A percentile compares a stretch with the other conserved stretches of the same genome.
These are phyloP conservation scores for Ormyrus thymus DNA, from an alignment of 2,888 invertebrate species.

Conservation along the genomic window DNA sequence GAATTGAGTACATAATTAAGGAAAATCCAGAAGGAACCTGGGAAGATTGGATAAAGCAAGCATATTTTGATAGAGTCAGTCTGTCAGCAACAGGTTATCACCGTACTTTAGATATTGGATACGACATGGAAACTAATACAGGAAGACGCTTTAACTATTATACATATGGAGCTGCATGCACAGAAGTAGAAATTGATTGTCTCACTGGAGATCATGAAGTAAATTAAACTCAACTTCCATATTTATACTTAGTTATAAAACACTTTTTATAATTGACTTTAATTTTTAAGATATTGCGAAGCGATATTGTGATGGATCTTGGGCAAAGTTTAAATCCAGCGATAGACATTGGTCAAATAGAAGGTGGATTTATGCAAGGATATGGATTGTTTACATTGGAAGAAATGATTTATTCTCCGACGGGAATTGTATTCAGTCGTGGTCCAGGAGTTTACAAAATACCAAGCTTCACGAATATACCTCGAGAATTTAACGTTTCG, in stretches of 20 bases:
- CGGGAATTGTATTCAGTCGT: constrained; percentile 86
- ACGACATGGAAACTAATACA: constrained; percentile 82
- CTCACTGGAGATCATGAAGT: constrained; percentile 94
- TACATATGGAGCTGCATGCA: constrained; percentile 89
- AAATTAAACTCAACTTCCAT: constrained; percentile 31
- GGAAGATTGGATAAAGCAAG: constrained; percentile 88
- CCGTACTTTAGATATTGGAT: constrained; percentile 82
- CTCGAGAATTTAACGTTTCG: constrained; percentile 93
- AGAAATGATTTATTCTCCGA: constrained; percentile 90
- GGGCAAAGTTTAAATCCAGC: constrained; percentile 97
- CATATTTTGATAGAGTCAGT: constrained; percentile 86
- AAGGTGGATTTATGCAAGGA: constrained; percentile 96
- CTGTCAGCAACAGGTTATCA: constrained; percentile 91
- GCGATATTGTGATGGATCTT: constrained; percentile 98
- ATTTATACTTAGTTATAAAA: not conserved
- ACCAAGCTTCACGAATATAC: constrained; percentile 94
- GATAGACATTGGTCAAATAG: constrained; percentile 98
- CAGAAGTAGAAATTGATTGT: constrained; percentile 95
- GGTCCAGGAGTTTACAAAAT: constrained; percentile 97
- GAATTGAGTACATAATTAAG: constrained; percentile 85
- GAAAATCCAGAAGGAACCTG: constrained; percentile 87
- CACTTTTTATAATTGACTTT: constrained; percentile 6
- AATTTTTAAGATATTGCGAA: constrained; percentile 81
- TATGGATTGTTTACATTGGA: constrained; percentile 95
- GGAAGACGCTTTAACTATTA: constrained; percentile 89